A percentile compares a stretch with the other conserved stretches of the same genome.
Evolutionary conservation across 2,797 vertebrate genomes (phyloP).

Genomic region (Dendrocincla tyrannina): DNA sequence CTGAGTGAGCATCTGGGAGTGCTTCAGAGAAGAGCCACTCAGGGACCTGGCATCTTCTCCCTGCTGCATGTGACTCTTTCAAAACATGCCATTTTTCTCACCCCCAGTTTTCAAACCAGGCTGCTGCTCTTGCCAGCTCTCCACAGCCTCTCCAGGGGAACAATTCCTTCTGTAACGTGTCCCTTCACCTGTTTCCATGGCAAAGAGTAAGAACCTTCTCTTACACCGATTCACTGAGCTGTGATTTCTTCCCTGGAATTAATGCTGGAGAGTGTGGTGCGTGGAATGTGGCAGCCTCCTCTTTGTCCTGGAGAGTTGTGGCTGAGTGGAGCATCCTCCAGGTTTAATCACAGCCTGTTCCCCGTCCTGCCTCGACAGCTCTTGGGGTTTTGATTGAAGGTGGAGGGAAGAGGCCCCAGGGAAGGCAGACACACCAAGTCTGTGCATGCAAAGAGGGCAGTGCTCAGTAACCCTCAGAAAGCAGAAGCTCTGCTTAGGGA

Average conservation of each 20-base stretch:
- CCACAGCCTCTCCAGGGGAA: neutral
- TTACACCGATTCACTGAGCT: neutral
- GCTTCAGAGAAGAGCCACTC: neutral
- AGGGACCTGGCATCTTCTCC: neutral
- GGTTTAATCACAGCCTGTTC: neutral
- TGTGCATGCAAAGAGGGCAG: neutral
- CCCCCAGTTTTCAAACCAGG: neutral
- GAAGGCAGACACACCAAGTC: neutral
- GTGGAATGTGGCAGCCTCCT: neutral
- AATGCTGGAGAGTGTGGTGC: neutral
- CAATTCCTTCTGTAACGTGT: neutral
- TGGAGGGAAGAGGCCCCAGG: neutral
- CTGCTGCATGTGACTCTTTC: neutral
- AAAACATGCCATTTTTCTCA: neutral
- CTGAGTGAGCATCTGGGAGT: neutral
- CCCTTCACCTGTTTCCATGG: neutral
- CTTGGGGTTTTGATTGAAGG: neutral
- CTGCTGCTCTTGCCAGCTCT: neutral
- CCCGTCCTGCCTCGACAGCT: neutral
- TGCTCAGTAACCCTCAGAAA: neutral
- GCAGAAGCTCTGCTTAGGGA: neutral
- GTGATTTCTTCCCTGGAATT: neutral
- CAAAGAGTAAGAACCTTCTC: neutral
- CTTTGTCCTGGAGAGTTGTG: neutral
- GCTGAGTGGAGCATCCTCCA: neutral